phyloP scores from a whole-genome alignment of 2,797 vertebrate genomes.

The Acanthopagrus latus region DNA sequence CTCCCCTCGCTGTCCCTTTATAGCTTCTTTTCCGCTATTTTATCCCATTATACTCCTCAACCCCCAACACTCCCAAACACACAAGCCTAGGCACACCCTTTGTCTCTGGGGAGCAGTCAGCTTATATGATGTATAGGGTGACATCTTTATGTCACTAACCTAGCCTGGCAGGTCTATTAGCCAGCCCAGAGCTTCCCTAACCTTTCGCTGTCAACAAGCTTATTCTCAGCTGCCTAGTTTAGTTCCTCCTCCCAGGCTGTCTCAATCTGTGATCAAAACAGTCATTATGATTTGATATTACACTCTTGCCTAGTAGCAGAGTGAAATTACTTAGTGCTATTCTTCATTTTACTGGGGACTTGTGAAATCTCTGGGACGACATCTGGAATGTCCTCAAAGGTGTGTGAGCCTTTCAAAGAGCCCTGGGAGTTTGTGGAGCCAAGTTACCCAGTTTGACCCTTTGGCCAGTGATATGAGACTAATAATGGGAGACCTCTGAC shows the following conservation, averaged over 20 bases:
- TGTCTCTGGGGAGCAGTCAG: conserved; percentile 80
- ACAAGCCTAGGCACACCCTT: conserved; percentile 46
- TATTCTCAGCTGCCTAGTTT: conserved; percentile 73
- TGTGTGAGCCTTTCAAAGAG: not conserved
- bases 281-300: conserved; percentile 63
- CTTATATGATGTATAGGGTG: conserved; percentile 79
- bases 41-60: conserved; percentile 53
- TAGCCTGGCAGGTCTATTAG: conserved; percentile 82
- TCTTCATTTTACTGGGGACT: conserved; percentile 34
- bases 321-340: conserved; percentile 47
- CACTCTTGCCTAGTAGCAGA: conserved; percentile 22
- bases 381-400: conserved; percentile 8
- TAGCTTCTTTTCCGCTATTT: conserved; percentile 36
- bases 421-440: not conserved
- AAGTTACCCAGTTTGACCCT: not conserved
- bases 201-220: conserved; percentile 70
- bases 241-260: conserved; percentile 54
- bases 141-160: conserved; percentile 84
- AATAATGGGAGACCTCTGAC: conserved; percentile 1
- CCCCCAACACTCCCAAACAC: conserved; percentile 38
- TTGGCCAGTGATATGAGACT: not conserved
- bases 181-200: conserved; percentile 70
- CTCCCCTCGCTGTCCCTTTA: conserved; percentile 32
- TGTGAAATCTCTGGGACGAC: conserved; percentile 7
- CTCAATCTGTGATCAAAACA: conserved; percentile 77